These are phyloP conservation scores for Drosophila stalkeri DNA, from an alignment of 2,888 invertebrate species.

Conservation along the genomic window DNA sequence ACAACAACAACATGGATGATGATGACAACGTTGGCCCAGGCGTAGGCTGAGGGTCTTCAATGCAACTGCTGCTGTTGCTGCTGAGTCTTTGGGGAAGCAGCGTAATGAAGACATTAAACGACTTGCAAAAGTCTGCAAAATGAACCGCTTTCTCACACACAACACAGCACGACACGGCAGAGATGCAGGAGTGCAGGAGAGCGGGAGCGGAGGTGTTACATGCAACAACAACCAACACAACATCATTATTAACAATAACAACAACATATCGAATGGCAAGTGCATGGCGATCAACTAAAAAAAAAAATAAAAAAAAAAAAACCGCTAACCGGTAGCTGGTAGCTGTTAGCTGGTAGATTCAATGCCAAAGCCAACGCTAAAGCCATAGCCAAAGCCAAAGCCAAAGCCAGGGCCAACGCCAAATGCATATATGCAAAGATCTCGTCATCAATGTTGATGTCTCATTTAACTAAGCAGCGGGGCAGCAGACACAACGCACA, in stretches of 20 bases:
- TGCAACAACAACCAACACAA: conserved; percentile 73
- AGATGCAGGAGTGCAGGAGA: background rate
- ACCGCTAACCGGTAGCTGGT: conserved; percentile 58
- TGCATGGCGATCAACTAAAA: conserved; percentile 28
- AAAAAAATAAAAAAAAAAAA: conserved; percentile 29
- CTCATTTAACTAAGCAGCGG: conserved; percentile 79
- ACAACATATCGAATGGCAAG: conserved; percentile 58
- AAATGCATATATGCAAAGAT: conserved; percentile 20
- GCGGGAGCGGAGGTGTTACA: conserved; percentile 48
- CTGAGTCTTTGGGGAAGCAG: conserved; percentile 33
- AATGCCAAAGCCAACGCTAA: conserved; percentile 29
- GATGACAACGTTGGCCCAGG: conserved; percentile 28
- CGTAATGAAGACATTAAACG: conserved; percentile 78
- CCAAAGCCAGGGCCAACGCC: conserved; percentile 17
- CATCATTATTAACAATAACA: conserved; percentile 79
- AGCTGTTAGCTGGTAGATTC: conserved; percentile 6
- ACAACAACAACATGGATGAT: conserved; percentile 9
- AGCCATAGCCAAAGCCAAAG: conserved; percentile 10
- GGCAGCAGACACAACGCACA: conserved; percentile 37
- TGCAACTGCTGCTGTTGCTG: conserved; percentile 4
- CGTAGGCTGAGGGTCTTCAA: conserved; percentile 42
- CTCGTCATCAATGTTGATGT: conserved; percentile 61
- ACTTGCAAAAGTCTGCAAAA: conserved; percentile 30
- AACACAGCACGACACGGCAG: conserved; percentile 1
- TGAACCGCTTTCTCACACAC: conserved; percentile 63